Percentiles rank a stretch among this genome's conserved stretches.
Conservation (phyloP, 1,140 invertebrate genomes). For the Wasmannia auropunctata region DNA sequence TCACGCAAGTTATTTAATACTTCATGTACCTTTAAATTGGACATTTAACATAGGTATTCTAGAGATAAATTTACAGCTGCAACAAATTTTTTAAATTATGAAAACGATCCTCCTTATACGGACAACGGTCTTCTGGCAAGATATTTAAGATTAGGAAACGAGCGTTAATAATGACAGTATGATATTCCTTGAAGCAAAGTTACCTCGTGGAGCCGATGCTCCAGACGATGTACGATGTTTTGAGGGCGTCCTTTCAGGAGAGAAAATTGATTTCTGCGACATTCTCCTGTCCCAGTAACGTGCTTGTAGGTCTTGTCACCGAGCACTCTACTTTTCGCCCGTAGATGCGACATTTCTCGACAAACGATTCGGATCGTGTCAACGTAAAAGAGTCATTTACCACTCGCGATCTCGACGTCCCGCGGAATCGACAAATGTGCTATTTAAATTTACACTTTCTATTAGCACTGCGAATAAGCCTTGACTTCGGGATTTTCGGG, state of each 20-base stretch:
- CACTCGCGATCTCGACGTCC: slow-evolving; percentile 4
- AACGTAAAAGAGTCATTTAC: background rate
- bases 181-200: slow-evolving; percentile 35
- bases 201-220: slow-evolving; percentile 83
- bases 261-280: slow-evolving; percentile 78
- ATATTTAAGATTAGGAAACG: background rate
- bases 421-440: background rate
- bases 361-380: background rate
- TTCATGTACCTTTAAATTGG: background rate
- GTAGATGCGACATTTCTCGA: slow-evolving; percentile 74
- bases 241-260: slow-evolving; percentile 78
- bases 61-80: background rate
- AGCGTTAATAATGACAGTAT: too few species aligned
- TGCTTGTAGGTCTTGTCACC: slow-evolving; percentile 71
- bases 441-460: background rate
- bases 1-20: background rate
- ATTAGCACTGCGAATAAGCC: slow-evolving; percentile 6
- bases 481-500: background rate
- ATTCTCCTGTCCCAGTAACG: slow-evolving; percentile 74
- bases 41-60: background rate
- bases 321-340: slow-evolving; percentile 62
- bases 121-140: background rate
- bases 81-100: background rate
- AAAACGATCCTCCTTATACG: background rate
- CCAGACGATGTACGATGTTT: slow-evolving; percentile 76